Conservation (phyloP, 2,113 vertebrate genomes). For the Trichechus manatus region DNA sequence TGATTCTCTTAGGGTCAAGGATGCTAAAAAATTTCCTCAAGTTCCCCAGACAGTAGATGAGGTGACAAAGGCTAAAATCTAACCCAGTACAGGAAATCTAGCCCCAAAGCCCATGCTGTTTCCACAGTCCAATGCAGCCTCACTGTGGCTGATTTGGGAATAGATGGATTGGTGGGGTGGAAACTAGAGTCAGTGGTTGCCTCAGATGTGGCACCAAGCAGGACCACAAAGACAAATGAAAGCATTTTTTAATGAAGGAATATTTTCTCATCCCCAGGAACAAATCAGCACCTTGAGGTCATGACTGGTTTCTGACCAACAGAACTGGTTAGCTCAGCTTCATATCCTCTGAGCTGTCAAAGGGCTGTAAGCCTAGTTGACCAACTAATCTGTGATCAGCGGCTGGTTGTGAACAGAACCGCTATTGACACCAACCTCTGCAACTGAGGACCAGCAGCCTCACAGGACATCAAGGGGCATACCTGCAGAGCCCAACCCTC, state of each 20-base stretch:
- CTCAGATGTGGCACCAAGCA: not conserved
- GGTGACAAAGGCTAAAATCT: not conserved
- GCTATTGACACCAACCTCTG: not conserved
- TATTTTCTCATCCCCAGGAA: not conserved
- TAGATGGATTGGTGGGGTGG: not conserved
- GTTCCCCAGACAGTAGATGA: not conserved
- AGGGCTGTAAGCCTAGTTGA: not conserved
- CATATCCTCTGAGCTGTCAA: not conserved
- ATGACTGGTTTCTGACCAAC: not conserved
- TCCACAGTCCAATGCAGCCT: too few relatives aligned
- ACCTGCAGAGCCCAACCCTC: not conserved
- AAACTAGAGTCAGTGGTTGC: not conserved
- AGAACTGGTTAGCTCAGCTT: not conserved
- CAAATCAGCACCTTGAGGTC: not conserved
- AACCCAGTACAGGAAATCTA: not conserved
- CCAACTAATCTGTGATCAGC: not conserved
- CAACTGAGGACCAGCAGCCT: not conserved
- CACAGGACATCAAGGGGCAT: too few relatives aligned
- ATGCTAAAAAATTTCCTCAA: not conserved
- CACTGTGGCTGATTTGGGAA: not conserved
- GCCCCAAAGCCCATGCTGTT: not conserved
- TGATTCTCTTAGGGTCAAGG: not conserved
- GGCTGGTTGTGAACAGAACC: not conserved
- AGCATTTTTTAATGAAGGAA: not conserved
- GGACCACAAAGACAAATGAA: not conserved